phyloP scores from a whole-genome alignment of 2,888 invertebrate genomes.

The Dioctria rufipes region DNA sequence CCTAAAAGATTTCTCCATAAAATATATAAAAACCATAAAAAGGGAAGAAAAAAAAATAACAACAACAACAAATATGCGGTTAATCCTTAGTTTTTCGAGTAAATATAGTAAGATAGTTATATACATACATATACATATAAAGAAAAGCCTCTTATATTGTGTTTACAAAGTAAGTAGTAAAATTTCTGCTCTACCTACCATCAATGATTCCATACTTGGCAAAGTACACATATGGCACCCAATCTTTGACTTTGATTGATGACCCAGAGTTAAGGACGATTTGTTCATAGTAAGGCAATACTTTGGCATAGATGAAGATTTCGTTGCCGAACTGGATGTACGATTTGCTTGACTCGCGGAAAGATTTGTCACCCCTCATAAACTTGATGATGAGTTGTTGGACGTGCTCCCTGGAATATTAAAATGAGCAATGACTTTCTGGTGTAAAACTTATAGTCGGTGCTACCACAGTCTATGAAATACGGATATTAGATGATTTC shows the following conservation, averaged over 20 bases:
- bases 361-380: slow-evolving; percentile 67
- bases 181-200: slow-evolving; percentile 60
- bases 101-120: background rate
- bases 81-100: background rate
- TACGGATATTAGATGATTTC: background rate
- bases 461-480: background rate
- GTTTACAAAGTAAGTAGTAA: slow-evolving; percentile 3
- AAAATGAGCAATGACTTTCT: slow-evolving; percentile 33
- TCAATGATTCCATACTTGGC: slow-evolving; percentile 66
- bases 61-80: too few species aligned
- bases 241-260: slow-evolving; percentile 61
- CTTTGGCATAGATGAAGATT: slow-evolving; percentile 65
- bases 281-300: slow-evolving; percentile 66
- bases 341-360: slow-evolving; percentile 66
- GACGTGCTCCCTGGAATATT: slow-evolving; percentile 53
- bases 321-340: slow-evolving; percentile 69
- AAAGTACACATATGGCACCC: slow-evolving; percentile 64
- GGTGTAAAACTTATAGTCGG: background rate
- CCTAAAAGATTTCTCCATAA: slow-evolving; percentile 14
- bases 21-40: too few species aligned
- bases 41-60: background rate
- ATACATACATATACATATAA: too few species aligned
- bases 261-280: slow-evolving; percentile 61
- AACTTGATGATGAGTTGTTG: slow-evolving; percentile 66
- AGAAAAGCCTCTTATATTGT: background rate